A percentile compares a stretch with the other conserved stretches of the same genome.
Conservation (phyloP, 2,888 invertebrate species). For the Cenopis cana region DNA sequence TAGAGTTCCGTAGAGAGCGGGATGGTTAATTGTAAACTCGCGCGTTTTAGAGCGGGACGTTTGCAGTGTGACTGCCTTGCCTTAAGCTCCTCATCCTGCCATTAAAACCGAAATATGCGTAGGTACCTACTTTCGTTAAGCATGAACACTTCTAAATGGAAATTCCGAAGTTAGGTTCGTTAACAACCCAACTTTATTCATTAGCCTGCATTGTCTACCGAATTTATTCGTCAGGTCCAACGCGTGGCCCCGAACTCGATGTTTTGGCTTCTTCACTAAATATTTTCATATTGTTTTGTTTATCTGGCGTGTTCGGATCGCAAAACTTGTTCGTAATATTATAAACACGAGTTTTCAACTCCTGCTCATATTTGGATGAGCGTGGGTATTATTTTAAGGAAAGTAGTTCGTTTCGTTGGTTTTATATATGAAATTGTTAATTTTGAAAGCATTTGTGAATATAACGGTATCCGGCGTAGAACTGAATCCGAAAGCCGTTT, state of each 20-base stretch:
- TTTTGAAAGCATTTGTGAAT: neutral
- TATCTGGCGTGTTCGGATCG: conserved; percentile 69
- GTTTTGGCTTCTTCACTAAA: conserved; percentile 61
- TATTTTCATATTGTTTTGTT: conserved; percentile 75
- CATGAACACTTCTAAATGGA: conserved; percentile 74
- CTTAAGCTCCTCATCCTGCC: conserved; percentile 40
- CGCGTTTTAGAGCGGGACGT: too few relatives aligned
- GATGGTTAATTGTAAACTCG: too few relatives aligned
- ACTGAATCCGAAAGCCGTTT: neutral
- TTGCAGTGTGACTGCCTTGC: too few relatives aligned
- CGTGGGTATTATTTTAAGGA: conserved; percentile 7
- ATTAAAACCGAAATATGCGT: conserved; percentile 63
- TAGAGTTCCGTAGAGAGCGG: too few relatives aligned
- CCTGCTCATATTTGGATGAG: conserved; percentile 47
- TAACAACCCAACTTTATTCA: conserved; percentile 83
- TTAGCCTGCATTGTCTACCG: conserved; percentile 81
- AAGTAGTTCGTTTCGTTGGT: neutral
- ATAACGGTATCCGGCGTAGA: neutral
- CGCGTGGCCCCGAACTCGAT: conserved; percentile 64
- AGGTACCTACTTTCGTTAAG: conserved; percentile 63
- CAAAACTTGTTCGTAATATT: conserved; percentile 63
- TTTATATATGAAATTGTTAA: neutral
- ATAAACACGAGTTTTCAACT: conserved; percentile 62
- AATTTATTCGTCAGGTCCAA: conserved; percentile 79
- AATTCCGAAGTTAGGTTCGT: conserved; percentile 77